These are phyloP conservation scores for Synanthedon vespiformis DNA, from an alignment of 2,888 invertebrate genomes.

Conservation along the genomic window DNA sequence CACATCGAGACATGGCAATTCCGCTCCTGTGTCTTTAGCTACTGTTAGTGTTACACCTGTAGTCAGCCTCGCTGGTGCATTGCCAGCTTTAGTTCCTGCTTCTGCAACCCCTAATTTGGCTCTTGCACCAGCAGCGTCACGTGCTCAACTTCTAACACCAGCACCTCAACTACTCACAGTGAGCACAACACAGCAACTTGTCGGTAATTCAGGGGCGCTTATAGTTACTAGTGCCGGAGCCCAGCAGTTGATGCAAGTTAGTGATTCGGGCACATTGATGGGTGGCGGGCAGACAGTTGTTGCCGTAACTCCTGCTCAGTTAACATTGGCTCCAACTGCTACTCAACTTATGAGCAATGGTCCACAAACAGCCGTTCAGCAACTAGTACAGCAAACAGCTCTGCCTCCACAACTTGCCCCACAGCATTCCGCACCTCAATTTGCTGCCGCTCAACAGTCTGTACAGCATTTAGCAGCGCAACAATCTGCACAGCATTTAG, in stretches of 20 bases:
- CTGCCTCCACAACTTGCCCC: slow-evolving; percentile 45
- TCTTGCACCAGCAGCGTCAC: slow-evolving; percentile 53
- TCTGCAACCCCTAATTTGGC: slow-evolving; percentile 49
- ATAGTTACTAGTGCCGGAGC: slow-evolving; percentile 65
- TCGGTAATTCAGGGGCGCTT: slow-evolving; percentile 58
- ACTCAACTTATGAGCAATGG: slow-evolving; percentile 55
- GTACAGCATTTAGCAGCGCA: slow-evolving; percentile 48
- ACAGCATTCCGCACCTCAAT: slow-evolving; percentile 51
- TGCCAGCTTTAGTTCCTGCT: slow-evolving; percentile 53
- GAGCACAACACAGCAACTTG: slow-evolving; percentile 59
- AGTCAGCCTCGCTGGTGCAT: slow-evolving; percentile 53
- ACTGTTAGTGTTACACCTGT: slow-evolving; percentile 64
- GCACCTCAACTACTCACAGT: slow-evolving; percentile 61
- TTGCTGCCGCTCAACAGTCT: slow-evolving; percentile 45
- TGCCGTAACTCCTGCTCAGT: slow-evolving; percentile 56
- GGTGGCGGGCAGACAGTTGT: slow-evolving; percentile 62
- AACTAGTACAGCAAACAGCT: slow-evolving; percentile 53
- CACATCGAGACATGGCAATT: slow-evolving; percentile 57
- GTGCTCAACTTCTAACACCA: slow-evolving; percentile 57
- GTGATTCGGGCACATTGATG: slow-evolving; percentile 63
- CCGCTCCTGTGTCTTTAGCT: slow-evolving; percentile 58
- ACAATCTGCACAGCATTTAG: slow-evolving; percentile 34
- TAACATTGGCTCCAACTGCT: slow-evolving; percentile 48
- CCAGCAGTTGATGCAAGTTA: slow-evolving; percentile 64
- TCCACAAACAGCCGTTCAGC: slow-evolving; percentile 53